phyloP scores from a whole-genome alignment of 2,113 vertebrate species.

The Neogale vison region DNA sequence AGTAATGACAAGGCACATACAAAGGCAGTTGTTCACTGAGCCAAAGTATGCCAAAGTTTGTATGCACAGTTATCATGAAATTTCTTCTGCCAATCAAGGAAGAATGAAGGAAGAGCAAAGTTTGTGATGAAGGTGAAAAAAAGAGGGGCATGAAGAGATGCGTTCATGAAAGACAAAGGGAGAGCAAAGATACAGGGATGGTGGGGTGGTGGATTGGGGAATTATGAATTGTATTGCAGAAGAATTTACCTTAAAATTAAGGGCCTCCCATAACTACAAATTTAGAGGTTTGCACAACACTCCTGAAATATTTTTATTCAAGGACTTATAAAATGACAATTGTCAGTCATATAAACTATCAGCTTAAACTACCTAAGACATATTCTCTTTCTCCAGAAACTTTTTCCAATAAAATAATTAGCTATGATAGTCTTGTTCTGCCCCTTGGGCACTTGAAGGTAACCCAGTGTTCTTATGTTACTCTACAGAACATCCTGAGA shows the following conservation, averaged over 20 bases:
- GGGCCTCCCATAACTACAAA: neutral
- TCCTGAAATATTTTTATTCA: neutral
- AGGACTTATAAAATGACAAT: neutral
- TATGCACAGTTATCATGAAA: neutral
- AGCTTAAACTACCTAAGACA: neutral
- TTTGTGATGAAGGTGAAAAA: neutral
- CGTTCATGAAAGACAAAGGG: neutral
- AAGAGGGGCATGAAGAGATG: neutral
- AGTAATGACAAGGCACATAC: neutral
- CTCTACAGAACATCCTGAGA: neutral
- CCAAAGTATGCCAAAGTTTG: neutral
- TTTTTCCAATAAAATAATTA: neutral
- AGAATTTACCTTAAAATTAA: slow-evolving; percentile 17
- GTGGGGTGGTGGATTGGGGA: fast-evolving
- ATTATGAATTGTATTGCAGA: neutral
- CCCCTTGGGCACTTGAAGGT: neutral
- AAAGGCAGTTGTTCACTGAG: neutral
- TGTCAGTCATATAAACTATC: neutral
- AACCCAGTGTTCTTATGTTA: neutral
- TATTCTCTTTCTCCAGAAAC: neutral
- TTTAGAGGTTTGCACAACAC: neutral
- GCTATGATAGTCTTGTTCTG: neutral
- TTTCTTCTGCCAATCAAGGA: neutral
- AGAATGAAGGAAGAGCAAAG: neutral
- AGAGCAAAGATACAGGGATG: too few species aligned